These are phyloP conservation scores for Carcinoscorpius rotundicauda DNA, from an alignment of 1,140 invertebrate genomes.

Conservation along the genomic window DNA sequence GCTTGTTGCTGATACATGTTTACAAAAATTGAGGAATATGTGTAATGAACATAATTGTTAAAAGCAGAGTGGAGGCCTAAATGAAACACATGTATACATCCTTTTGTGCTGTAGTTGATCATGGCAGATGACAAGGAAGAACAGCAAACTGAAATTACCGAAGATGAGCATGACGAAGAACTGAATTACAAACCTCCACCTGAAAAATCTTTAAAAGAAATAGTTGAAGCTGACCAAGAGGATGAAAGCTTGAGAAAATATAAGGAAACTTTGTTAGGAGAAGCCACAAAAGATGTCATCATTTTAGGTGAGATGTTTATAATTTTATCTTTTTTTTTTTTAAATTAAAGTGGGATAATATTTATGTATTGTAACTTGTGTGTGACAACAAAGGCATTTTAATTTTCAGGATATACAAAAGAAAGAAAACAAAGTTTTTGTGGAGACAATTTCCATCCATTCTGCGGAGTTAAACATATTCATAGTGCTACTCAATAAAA, in stretches of 20 bases:
- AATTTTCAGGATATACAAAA: too few species aligned
- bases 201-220: slow-evolving; percentile 85
- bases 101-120: not conserved
- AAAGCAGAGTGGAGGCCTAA: too few species aligned
- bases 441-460: too few species aligned
- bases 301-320: slow-evolving; percentile 37
- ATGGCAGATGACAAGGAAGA: not conserved
- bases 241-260: slow-evolving; percentile 94
- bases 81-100: too few species aligned
- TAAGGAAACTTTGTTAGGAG: slow-evolving; percentile 84
- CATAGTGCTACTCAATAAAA: too few species aligned
- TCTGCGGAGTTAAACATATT: too few species aligned
- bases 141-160: not conserved
- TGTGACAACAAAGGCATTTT: too few species aligned
- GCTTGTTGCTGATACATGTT: too few species aligned
- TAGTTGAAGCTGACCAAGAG: slow-evolving; percentile 79
- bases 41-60: too few species aligned
- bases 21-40: too few species aligned
- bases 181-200: slow-evolving; percentile 83
- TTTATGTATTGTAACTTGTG: not conserved
- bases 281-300: slow-evolving; percentile 25
- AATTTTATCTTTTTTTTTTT: not conserved
- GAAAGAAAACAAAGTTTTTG: too few species aligned
- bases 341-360: not conserved
- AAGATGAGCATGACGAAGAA: slow-evolving; percentile 38